These are phyloP conservation scores for Rhopalosiphum nymphaeae DNA, from an alignment of 2,888 invertebrate genomes.

Conservation along the genomic window DNA sequence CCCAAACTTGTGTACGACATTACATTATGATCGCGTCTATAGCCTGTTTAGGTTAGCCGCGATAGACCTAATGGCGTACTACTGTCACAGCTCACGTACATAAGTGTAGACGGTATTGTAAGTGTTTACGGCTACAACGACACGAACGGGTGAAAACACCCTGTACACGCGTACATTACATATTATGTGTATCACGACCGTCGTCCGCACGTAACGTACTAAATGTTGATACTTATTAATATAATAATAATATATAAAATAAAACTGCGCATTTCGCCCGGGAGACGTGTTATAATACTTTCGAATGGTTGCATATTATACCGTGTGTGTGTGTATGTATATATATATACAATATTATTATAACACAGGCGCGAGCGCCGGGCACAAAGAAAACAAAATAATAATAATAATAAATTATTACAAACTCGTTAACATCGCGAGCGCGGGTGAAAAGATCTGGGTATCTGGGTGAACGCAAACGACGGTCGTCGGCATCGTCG, in stretches of 20 bases:
- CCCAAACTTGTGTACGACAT: not conserved
- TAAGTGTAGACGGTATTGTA: not conserved
- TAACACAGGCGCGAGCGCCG: not conserved
- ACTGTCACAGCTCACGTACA: not conserved
- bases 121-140: not conserved
- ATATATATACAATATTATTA: not conserved
- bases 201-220: not conserved
- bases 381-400: conserved; percentile 55
- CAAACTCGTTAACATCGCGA: conserved; percentile 55
- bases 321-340: not conserved
- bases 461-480: conserved; percentile 36
- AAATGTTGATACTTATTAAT: not conserved
- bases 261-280: conserved; percentile 23
- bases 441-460: conserved; percentile 24
- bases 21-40: too few species aligned
- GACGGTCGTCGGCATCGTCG: not conserved
- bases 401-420: conserved; percentile 57
- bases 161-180: not conserved
- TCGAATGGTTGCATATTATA: conserved; percentile 13
- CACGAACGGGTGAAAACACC: not conserved
- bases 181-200: conserved; percentile 36
- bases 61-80: not conserved
- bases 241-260: not conserved
- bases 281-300: conserved; percentile 44
- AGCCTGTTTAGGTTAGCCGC: not conserved